phyloP scores from a whole-genome alignment of 1,140 invertebrate genomes.

The Lucilia sericata region DNA sequence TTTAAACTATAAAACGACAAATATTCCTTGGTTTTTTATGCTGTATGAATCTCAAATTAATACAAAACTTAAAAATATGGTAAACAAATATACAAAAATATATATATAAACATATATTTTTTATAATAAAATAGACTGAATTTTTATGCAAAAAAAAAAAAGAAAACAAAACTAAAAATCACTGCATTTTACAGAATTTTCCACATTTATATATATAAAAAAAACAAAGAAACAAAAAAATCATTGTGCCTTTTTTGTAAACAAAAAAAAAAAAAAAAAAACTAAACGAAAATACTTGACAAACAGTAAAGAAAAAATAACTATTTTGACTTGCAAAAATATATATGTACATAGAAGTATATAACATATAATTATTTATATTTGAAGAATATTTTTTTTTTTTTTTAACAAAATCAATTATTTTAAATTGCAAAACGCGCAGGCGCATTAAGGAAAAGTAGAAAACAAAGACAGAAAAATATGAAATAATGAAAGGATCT shows the following conservation, averaged over 20 bases:
- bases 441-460: not conserved
- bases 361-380: no score
- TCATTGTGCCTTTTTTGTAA: slow-evolving; percentile 16
- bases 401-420: no score
- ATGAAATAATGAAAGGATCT: not conserved
- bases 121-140: slow-evolving; percentile 22
- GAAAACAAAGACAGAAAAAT: not conserved
- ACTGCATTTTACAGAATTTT: slow-evolving; percentile 21
- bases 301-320: not conserved
- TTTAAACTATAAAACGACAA: not conserved
- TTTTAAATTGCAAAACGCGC: not conserved
- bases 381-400: no score
- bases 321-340: slow-evolving; percentile 4
- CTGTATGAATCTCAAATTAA: slow-evolving; percentile 19
- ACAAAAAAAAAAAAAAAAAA: not conserved
- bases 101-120: not conserved
- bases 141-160: not conserved
- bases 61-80: not conserved
- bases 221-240: not conserved
- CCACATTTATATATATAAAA: not conserved
- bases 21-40: slow-evolving; percentile 33
- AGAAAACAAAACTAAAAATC: not conserved
- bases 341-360: not conserved
- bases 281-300: not conserved
- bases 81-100: not conserved